Evolutionary conservation across 2,113 vertebrate genomes (phyloP).

Genomic region (Casuarius casuarius): DNA sequence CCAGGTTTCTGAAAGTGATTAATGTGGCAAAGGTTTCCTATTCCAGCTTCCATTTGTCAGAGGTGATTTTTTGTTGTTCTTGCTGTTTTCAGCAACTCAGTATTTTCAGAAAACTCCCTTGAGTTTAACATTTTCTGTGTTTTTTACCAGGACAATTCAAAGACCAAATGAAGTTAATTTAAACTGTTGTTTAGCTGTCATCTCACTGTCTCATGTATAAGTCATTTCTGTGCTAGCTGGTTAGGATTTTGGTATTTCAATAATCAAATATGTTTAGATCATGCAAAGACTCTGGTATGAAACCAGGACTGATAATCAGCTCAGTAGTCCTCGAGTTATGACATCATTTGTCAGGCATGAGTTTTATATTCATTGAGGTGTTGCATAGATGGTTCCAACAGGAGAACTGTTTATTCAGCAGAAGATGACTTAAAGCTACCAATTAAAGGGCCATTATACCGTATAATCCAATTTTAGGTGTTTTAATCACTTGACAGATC

Average conservation of each 20-base stretch:
- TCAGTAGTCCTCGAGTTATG: neutral
- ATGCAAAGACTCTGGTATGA: neutral
- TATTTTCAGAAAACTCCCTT: neutral
- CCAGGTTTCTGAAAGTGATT: neutral
- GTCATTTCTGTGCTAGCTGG: neutral
- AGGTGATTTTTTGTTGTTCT: neutral
- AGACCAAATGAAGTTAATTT: neutral
- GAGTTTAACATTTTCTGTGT: neutral
- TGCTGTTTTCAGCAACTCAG: neutral
- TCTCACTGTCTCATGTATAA: neutral
- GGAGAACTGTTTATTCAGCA: neutral
- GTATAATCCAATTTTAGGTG: neutral
- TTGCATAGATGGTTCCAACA: neutral
- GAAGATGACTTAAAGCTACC: neutral
- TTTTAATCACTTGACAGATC: neutral
- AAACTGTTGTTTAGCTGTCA: neutral
- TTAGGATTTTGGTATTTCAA: neutral
- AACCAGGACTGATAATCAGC: neutral
- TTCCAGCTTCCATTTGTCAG: neutral
- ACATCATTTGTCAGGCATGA: neutral
- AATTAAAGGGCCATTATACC: neutral
- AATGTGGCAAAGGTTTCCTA: neutral
- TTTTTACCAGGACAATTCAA: neutral
- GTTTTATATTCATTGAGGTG: neutral
- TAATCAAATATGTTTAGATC: neutral